These are phyloP conservation scores for Platichthys flesus DNA, from an alignment of 2,113 vertebrate genomes.

Conservation along the genomic window DNA sequence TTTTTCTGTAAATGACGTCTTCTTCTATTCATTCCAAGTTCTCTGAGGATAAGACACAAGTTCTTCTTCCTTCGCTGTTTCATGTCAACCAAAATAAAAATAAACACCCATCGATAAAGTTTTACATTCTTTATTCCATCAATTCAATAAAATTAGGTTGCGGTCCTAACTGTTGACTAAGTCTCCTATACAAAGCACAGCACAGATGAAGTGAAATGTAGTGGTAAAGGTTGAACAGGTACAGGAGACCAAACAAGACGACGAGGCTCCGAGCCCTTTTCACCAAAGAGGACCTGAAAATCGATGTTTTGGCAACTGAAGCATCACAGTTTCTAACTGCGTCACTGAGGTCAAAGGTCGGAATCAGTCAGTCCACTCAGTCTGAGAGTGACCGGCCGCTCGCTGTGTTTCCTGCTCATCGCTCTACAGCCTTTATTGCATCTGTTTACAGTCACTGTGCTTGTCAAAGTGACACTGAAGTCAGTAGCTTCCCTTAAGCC, in stretches of 20 bases:
- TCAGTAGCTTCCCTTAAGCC: constrained; percentile 7
- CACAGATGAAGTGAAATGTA: constrained; percentile 60
- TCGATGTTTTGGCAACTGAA: constrained; percentile 48
- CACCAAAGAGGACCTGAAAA: constrained; percentile 46
- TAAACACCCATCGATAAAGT: constrained; percentile 12
- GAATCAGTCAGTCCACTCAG: background rate
- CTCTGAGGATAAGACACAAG: background rate
- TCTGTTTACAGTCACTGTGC: constrained; percentile 36
- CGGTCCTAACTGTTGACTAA: constrained; percentile 55
- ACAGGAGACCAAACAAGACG: constrained; percentile 35
- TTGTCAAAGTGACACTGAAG: constrained; percentile 5
- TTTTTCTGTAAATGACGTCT: background rate
- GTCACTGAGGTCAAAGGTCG: constrained; percentile 46
- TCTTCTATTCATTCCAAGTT: background rate
- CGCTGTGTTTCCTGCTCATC: constrained; percentile 14
- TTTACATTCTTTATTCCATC: constrained; percentile 74
- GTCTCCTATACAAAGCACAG: constrained; percentile 56
- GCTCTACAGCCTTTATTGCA: constrained; percentile 41
- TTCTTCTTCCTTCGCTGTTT: background rate
- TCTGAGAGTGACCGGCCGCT: constrained; percentile 1
- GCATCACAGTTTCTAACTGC: constrained; percentile 29
- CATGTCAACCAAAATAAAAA: constrained; percentile 12
- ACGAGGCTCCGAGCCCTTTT: constrained; percentile 31
- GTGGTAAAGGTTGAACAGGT: constrained; percentile 35
- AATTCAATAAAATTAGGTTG: constrained; percentile 59